Evolutionary conservation across 2,888 invertebrate species (phyloP), one percentile per base, ranked within the genome.

Genomic region (Onthophagus sagittarius): DNA sequence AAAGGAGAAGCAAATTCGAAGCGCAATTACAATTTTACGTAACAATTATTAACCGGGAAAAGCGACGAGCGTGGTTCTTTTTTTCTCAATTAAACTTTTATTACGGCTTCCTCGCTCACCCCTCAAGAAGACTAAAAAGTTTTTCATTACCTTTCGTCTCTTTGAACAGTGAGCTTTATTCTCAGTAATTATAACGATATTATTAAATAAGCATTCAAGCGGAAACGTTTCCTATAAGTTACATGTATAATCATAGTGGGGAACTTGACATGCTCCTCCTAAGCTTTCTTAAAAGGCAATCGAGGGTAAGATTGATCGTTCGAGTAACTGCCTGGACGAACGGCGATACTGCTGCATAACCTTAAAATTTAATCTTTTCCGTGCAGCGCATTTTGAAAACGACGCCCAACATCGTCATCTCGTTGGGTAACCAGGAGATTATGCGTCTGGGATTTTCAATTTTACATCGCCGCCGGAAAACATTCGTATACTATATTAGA

Each of bases 341-440:
- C 23, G 39, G 39, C 39, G 39, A 53, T 53, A 53, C 39, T 11
- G 39, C 39, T 7, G 39, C 39, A 53, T 53, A 53, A 53, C 39
- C 23, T 65, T n/a, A 32, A 65, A 65, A 65, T 65, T 65, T 23
- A 65, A 65, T 65, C 65, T 65, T 65, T 65, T 65, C 65, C 14
- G 65, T 15, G 65, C n/a, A 15, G 32, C n/a, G 32, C 32, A 65
- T 65, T 65, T 65, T n/a, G n/a, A 31, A 13, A 32, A 53, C 39
- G 39, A 7, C 39, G 11, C 39, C 3, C 39, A 53, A 53, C 39
- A 53, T 53, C 9, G 39, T 53, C 39, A 11, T 53, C 39, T 11
- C 39, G 9, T 11, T 53, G 9, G 39, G 39, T 53, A 53, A 53
- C 39, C 11, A 53, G 39, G 39, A 53, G 39, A 53, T 53, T 53